Evolutionary conservation across 2,113 vertebrate genomes (phyloP).

Genomic region (Tympanuchus pallidicinctus): DNA sequence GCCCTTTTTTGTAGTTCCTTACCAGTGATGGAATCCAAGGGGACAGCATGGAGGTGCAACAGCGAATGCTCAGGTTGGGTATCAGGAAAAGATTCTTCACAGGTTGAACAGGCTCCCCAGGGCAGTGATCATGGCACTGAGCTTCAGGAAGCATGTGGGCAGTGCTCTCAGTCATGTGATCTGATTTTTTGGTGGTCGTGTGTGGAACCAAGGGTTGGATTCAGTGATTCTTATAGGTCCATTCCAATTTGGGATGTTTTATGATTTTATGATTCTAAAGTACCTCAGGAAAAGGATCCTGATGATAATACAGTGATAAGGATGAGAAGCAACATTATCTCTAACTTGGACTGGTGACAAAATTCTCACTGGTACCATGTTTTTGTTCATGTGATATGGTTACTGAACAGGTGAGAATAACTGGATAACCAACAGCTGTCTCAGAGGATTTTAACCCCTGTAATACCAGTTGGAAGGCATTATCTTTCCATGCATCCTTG

Average conservation of each 20-base stretch:
- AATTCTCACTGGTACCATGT: not conserved
- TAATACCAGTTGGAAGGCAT: not conserved
- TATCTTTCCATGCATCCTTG: not conserved
- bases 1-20: not conserved
- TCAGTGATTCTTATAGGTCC: too few species aligned
- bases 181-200: too few species aligned
- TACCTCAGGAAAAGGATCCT: not conserved
- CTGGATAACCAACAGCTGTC: not conserved
- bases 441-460: not conserved
- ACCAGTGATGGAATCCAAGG: not conserved
- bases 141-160: too few species aligned
- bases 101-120: too few species aligned
- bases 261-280: too few species aligned
- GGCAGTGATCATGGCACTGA: too few species aligned
- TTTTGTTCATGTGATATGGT: accelerated
- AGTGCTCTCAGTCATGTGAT: too few species aligned
- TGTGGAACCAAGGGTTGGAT: too few species aligned
- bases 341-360: not conserved
- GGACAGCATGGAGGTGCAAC: too few species aligned
- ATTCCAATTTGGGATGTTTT: too few species aligned
- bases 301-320: not conserved
- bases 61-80: too few species aligned
- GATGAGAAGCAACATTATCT: not conserved
- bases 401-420: not conserved
- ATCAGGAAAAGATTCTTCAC: too few species aligned